A percentile compares a stretch with the other conserved stretches of the same genome.
phyloP scores from a whole-genome alignment of 1,140 invertebrate genomes.

The Neotoxoptera formosana region DNA sequence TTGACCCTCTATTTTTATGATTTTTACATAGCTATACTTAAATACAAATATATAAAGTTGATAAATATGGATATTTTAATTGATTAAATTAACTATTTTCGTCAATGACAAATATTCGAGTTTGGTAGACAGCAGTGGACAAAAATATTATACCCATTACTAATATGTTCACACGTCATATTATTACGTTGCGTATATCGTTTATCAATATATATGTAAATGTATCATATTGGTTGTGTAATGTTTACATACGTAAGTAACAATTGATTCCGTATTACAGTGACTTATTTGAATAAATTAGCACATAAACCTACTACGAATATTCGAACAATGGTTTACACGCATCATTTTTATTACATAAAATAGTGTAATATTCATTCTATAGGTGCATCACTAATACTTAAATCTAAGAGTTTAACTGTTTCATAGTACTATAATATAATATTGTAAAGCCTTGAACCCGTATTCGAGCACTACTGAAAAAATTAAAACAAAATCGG shows the following conservation, averaged over 20 bases:
- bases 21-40: background rate
- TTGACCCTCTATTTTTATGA: background rate
- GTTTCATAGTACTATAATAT: background rate
- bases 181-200: too few relatives aligned
- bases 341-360: too few relatives aligned
- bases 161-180: too few relatives aligned
- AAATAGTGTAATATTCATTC: background rate
- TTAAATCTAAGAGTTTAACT: too few relatives aligned
- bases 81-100: background rate
- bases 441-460: background rate
- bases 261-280: background rate
- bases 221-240: background rate
- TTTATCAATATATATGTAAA: background rate
- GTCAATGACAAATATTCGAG: background rate
- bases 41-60: background rate
- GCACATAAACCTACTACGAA: background rate
- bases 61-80: conserved; percentile 3
- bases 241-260: background rate
- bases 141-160: background rate
- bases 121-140: background rate
- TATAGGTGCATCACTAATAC: too few relatives aligned
- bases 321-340: background rate
- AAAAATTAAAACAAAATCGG: too few relatives aligned
- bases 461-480: background rate
- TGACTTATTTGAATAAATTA: background rate